phyloP scores from a whole-genome alignment of 2,888 invertebrate species.

The Litoditis marina region DNA sequence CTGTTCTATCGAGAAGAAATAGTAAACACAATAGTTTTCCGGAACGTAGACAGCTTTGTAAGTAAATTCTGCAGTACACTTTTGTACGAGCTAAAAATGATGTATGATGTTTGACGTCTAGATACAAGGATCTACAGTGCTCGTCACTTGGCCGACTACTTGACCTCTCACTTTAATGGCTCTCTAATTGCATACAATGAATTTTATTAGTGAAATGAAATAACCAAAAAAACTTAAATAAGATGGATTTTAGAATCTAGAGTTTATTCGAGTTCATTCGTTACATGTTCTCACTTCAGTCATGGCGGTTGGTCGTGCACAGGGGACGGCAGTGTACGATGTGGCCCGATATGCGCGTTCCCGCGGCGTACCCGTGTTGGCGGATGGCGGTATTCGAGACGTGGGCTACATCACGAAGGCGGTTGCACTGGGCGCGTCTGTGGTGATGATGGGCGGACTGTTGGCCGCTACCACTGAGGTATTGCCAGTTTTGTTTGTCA shows the following conservation, averaged over 20 bases:
- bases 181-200: no score
- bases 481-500: conserved; percentile 65
- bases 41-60: no score
- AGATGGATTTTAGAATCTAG: background rate
- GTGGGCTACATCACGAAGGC: conserved; percentile 90
- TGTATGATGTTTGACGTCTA: no score
- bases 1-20: no score
- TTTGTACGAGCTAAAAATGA: no score
- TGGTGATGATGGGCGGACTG: conserved; percentile 97
- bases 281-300: conserved; percentile 70
- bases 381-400: conserved; percentile 94
- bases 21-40: no score
- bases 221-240: background rate
- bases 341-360: conserved; percentile 84
- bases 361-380: conserved; percentile 91
- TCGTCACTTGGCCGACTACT: no score
- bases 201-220: no score
- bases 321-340: conserved; percentile 84
- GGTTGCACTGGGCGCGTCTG: conserved; percentile 57
- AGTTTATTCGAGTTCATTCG: background rate
- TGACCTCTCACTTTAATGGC: no score
- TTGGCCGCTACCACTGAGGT: conserved; percentile 96
- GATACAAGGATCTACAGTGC: no score
- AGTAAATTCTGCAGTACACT: no score
- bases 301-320: conserved; percentile 97